Evolutionary conservation across 1,140 invertebrate species (phyloP), one percentile per base, ranked within the genome.

Genomic region (Neotoxoptera formosana): DNA sequence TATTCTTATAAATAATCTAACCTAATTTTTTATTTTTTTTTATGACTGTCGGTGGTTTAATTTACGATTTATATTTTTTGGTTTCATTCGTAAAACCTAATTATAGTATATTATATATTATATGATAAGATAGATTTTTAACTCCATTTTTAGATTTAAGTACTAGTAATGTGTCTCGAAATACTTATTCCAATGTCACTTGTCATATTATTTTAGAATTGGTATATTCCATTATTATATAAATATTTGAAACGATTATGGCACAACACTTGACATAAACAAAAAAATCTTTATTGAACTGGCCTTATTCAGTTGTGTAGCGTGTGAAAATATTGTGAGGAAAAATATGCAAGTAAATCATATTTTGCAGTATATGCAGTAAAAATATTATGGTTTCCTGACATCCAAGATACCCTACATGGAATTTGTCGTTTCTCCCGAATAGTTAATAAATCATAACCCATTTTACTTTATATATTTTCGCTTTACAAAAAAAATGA

Each of bases 361-460:
- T 0, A 60, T 60, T 60, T 30, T 60, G 8, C 25, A 60, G 25
- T 14, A 60, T 8, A 60, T 30, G 8, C 30, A 30, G 4, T 60
- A 60, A 30, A 25, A 30, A 60, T 60, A 60, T 30, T 30, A 60
- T 14, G 25, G 9, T 60, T 60, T 60, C 9, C 9, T 30, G 30
- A 60, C 30, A 67, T 14, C 30, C 11, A n/a, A 30, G 30, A n/a
- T 67, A 67, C 30, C 9, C 60, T 67, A n/a, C 30, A 67, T n/a
- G 4, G 11, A 14, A n/a, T 67, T 30, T 60, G 30, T 11, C 30
- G 25, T 30, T 83, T 23, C 1, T 83, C 21, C 23, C 34, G 7
- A 23, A 67, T 91, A 76, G 76, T 91, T 91, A 76, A 91, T 91
- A 91, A 91, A 91, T 91, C 41, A 76, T 91, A 81, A 76, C 90